A percentile compares a stretch with the other conserved stretches of the same genome.
phyloP scores from a whole-genome alignment of 2,797 vertebrate genomes.

The Anableps anableps region DNA sequence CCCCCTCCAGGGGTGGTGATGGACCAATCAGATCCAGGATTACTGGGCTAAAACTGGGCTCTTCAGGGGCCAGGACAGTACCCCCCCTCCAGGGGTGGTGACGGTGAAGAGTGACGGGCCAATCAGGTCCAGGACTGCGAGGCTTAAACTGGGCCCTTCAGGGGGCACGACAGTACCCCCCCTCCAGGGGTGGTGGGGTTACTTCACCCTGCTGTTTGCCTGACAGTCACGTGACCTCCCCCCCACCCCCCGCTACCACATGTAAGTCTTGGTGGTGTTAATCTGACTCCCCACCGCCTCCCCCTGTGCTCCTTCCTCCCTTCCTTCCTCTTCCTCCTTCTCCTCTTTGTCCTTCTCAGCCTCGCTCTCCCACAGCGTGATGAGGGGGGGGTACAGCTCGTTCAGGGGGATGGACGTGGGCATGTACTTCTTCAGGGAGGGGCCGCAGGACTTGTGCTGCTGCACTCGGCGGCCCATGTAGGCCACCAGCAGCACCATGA shows the following conservation, averaged over 20 bases:
- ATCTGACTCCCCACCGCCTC: slow-evolving; percentile 78
- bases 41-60: too few relatives aligned
- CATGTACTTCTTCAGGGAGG: slow-evolving; percentile 86
- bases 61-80: too few relatives aligned
- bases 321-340: slow-evolving; percentile 63
- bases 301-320: slow-evolving; percentile 26
- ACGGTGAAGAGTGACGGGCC: too few relatives aligned
- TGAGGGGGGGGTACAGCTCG: slow-evolving; percentile 86
- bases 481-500: slow-evolving; percentile 82
- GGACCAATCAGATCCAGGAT: too few relatives aligned
- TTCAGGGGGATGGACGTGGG: slow-evolving; percentile 84
- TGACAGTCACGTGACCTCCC: slow-evolving; percentile 25
- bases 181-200: too few relatives aligned
- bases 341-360: slow-evolving; percentile 75
- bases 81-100: too few relatives aligned
- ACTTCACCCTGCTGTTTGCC: slow-evolving; percentile 8
- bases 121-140: too few relatives aligned
- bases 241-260: slow-evolving; percentile 77
- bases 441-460: slow-evolving; percentile 82
- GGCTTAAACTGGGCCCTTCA: too few relatives aligned
- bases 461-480: slow-evolving; percentile 83
- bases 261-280: slow-evolving; percentile 87
- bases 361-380: slow-evolving; percentile 86
- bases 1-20: background rate
- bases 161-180: too few relatives aligned